Evolutionary conservation across 2,113 vertebrate species (phyloP).

Genomic region (Peromyscus leucopus): DNA sequence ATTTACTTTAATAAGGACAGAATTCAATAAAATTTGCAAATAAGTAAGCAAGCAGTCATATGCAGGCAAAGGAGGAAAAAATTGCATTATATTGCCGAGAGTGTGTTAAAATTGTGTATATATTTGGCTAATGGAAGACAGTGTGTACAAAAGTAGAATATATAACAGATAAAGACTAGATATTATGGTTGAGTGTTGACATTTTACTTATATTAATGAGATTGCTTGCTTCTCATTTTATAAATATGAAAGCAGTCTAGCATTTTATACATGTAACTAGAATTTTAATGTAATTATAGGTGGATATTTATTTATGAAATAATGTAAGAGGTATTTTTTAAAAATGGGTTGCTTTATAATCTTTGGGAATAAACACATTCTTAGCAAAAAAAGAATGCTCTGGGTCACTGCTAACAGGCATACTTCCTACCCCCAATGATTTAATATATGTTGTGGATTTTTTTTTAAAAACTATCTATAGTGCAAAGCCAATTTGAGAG

Average conservation of each 20-base stretch:
- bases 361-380: not conserved
- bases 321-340: not conserved
- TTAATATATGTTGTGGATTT: not conserved
- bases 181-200: constrained; percentile 12
- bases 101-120: constrained; percentile 44
- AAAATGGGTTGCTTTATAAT: not conserved
- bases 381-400: not conserved
- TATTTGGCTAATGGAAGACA: constrained; percentile 52
- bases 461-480: not conserved
- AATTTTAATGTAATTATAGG: not conserved
- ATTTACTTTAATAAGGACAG: constrained; percentile 35
- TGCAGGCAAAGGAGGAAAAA: not conserved
- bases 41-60: not conserved
- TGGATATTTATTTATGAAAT: constrained; percentile 42
- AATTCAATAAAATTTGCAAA: constrained; percentile 58
- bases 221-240: constrained; percentile 14
- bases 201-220: constrained; percentile 45
- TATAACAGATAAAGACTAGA: not conserved
- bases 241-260: constrained; percentile 23
- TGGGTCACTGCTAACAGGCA: not conserved
- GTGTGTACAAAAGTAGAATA: constrained; percentile 45
- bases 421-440: not conserved
- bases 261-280: not conserved
- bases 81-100: not conserved
- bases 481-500: constrained; percentile 48